Conservation (phyloP, 2,797 vertebrate genomes). For the Cephalopachus bancanus region DNA sequence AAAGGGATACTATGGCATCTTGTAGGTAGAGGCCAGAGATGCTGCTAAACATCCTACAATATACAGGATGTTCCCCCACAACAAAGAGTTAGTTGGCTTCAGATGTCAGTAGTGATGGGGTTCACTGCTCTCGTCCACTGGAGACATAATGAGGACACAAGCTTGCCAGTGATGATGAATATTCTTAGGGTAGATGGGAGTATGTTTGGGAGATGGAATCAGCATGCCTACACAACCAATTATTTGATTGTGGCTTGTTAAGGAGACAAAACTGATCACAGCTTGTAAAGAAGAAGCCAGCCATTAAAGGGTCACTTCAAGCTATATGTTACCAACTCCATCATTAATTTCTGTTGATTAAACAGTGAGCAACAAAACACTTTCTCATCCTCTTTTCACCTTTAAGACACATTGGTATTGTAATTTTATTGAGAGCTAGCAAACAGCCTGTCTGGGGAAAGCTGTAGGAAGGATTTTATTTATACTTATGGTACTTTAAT, state of each 20-base stretch:
- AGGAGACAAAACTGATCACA: neutral
- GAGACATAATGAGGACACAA: neutral
- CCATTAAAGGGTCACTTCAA: neutral
- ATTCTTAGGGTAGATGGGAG: neutral
- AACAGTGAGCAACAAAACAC: neutral
- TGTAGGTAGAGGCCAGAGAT: neutral
- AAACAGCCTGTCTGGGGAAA: neutral
- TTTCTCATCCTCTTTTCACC: neutral
- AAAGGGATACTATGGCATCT: neutral
- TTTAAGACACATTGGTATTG: neutral
- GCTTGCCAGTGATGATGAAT: neutral
- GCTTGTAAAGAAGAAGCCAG: neutral
- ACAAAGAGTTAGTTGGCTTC: neutral
- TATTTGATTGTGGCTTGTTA: neutral
- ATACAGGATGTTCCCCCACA: too few species aligned
- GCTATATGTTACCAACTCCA: too few species aligned
- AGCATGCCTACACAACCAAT: neutral
- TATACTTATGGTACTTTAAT: neutral
- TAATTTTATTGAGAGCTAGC: conserved; percentile 30
- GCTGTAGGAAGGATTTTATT: neutral
- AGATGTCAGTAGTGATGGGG: neutral
- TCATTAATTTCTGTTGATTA: neutral
- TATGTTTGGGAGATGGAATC: neutral
- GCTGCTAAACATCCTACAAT: too few species aligned
- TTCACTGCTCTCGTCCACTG: accelerated